Evolutionary conservation across 2,113 vertebrate species (phyloP).

Genomic region (Saccopteryx bilineata): DNA sequence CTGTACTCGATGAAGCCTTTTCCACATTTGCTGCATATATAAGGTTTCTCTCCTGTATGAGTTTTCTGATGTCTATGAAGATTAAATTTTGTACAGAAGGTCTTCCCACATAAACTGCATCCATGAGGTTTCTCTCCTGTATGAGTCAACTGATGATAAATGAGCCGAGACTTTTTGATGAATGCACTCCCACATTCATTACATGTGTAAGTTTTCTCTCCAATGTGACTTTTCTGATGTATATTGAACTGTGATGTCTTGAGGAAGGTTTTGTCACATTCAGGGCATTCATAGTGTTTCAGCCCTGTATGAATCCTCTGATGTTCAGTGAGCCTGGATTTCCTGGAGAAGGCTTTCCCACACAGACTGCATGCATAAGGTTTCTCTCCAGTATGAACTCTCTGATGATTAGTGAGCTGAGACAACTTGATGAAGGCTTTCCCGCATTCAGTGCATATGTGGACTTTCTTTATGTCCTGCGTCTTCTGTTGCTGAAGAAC

Average conservation of each 20-base stretch:
- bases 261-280: slow-evolving; percentile 57
- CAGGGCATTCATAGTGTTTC: slow-evolving; percentile 18
- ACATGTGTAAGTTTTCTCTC: slow-evolving; percentile 48
- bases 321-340: slow-evolving; percentile 55
- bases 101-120: slow-evolving; percentile 68
- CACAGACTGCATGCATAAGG: background rate
- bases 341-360: slow-evolving; percentile 62
- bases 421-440: slow-evolving; percentile 26
- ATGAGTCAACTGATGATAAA: slow-evolving; percentile 70
- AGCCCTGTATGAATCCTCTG: slow-evolving; percentile 44
- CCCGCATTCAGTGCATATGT: slow-evolving; percentile 21
- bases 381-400: slow-evolving; percentile 53
- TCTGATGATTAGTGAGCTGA: slow-evolving; percentile 54
- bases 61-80: slow-evolving; percentile 46
- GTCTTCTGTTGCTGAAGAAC: background rate
- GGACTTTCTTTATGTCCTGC: background rate
- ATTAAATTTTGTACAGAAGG: slow-evolving; percentile 64
- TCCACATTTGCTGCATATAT: slow-evolving; percentile 72
- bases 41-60: slow-evolving; percentile 77
- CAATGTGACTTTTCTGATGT: slow-evolving; percentile 59
- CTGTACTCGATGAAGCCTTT: slow-evolving; percentile 67
- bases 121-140: slow-evolving; percentile 75
- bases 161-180: slow-evolving; percentile 60
- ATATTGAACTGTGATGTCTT: slow-evolving; percentile 33
- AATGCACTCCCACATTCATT: slow-evolving; percentile 66